Conservation (phyloP, 2,113 vertebrate species). For the Notarius lentiginosus region DNA sequence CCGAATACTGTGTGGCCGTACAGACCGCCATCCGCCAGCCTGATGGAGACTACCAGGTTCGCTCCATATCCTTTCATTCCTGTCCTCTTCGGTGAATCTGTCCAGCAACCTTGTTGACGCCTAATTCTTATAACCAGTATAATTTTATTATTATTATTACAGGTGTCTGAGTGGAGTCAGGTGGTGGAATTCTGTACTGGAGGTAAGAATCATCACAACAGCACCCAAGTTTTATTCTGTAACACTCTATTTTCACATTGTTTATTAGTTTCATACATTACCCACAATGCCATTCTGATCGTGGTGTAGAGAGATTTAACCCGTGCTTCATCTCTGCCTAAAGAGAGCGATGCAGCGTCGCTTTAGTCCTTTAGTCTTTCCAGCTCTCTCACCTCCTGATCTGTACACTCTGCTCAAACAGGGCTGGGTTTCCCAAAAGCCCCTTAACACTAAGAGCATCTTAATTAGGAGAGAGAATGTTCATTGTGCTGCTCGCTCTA, state of each 20-base stretch:
- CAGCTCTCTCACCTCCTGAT: too few species aligned
- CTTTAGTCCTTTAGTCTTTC: too few species aligned
- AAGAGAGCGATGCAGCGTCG: too few species aligned
- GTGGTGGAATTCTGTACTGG: conserved; percentile 92
- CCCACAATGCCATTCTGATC: not conserved
- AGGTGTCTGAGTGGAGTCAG: conserved; percentile 89
- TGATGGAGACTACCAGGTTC: conserved; percentile 85
- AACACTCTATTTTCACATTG: too few species aligned
- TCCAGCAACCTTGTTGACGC: not conserved
- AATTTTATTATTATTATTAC: not conserved
- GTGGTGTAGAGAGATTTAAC: too few species aligned
- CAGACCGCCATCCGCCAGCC: conserved; percentile 89
- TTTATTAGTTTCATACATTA: not conserved
- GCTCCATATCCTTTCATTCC: not conserved
- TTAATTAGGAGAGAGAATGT: too few species aligned
- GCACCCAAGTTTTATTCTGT: not conserved
- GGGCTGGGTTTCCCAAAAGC: too few species aligned
- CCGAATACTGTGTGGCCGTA: conserved; percentile 89
- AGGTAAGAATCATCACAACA: conserved; percentile 68
- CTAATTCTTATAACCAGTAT: not conserved
- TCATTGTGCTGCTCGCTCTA: too few species aligned
- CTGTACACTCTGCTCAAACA: too few species aligned
- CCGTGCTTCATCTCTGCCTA: too few species aligned
- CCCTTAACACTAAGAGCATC: too few species aligned
- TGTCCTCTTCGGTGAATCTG: not conserved